Base-by-base conservation (phyloP, 1,140 invertebrate species). In the Drosophila setifemur region DNA sequence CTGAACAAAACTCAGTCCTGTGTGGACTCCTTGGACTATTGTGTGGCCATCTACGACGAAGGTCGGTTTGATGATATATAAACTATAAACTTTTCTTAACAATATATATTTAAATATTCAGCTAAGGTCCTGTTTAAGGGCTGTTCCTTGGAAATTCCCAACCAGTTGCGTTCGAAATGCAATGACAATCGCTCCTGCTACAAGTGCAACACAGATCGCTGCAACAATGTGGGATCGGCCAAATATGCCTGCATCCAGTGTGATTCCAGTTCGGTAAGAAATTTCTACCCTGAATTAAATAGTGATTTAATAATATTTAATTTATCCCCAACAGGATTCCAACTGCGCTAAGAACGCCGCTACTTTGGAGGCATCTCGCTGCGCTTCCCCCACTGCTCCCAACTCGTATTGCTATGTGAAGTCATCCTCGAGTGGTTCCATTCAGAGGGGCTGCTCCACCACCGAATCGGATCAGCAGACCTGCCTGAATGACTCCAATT, bases 381-480 rank as follows among this genome's bases (percentile, higher is more conserved):
- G 88, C 19, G 19, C 26, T 2, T 72, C 77, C 6, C 81, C 88
- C 5, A 74, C 88, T 5, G 73, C 88, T 3, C 29, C 70, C 14
- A 89, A 89, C 31, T 89, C 88, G 0, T 89, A 89, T 45, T 89
- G 88, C 33, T 89, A 72, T 55, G 83, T 75, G 5, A 82, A 83
- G 28, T 54, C 71, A 33, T 54, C 71, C 7, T 57, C 73, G 1
- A 58, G 63, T n/a, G 75, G 39, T 19, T 21, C 43, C 7, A 49
- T 61, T n/a, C 31, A 54, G 6, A 78, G 88, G 4, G 88, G 88
- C 4, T 89, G 88, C 48, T 44, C 88, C 23, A 88, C 77, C 25
- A 88, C 67, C 16, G 44, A 86, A 11, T 37, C 37, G 7, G 76
- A 86, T 40, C 88, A 89, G 60, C 33, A 64, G 21, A 68, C 37